Conservation (phyloP, 2,113 vertebrate genomes). For the Synodontis membranacea region DNA sequence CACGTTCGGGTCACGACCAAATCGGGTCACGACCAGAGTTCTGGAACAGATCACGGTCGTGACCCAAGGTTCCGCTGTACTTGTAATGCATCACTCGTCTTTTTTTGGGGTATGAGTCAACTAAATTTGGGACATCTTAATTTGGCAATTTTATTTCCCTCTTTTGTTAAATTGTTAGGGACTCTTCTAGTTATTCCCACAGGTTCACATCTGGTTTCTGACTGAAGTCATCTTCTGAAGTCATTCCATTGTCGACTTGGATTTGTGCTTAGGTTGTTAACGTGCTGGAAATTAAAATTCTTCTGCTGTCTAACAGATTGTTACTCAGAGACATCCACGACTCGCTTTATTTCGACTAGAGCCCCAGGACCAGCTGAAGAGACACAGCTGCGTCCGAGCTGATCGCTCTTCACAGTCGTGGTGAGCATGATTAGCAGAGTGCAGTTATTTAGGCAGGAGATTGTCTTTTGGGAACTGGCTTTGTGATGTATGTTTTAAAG, state of each 20-base stretch:
- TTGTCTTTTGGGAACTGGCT: background rate
- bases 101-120: no score
- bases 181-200: background rate
- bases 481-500: background rate
- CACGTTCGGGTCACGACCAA: no score
- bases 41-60: no score
- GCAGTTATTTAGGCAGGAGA: background rate
- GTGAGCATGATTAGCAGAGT: background rate
- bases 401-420: background rate
- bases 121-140: background rate
- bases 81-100: no score
- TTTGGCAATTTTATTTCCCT: background rate
- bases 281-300: background rate
- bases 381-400: background rate
- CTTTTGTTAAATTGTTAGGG: background rate
- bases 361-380: background rate
- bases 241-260: background rate
- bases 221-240: background rate
- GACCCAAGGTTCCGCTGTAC: no score
- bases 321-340: background rate
- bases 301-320: background rate
- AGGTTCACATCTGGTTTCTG: background rate
- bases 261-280: background rate
- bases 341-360: background rate
- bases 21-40: no score